These are phyloP conservation scores for Myotis planiceps DNA, from an alignment of 2,797 vertebrate species.

Conservation along the genomic window DNA sequence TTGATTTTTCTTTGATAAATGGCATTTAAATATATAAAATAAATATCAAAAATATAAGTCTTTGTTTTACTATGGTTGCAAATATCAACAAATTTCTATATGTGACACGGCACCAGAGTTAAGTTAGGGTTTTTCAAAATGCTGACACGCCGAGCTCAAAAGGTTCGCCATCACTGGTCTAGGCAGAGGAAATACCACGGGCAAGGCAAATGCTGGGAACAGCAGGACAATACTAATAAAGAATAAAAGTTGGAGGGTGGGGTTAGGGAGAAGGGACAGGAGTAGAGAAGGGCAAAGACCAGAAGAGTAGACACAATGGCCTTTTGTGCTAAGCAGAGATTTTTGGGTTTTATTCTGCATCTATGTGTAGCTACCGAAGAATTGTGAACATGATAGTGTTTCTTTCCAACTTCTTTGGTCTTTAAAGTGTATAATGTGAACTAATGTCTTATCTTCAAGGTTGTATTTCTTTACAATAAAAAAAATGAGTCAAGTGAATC, in stretches of 20 bases:
- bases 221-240: not conserved
- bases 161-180: too few species aligned
- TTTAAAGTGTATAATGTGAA: conserved; percentile 2
- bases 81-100: too few species aligned
- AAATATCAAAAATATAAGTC: too few species aligned
- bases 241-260: not conserved
- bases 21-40: too few species aligned
- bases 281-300: not conserved
- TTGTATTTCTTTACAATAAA: not conserved
- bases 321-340: not conserved
- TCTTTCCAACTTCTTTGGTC: not conserved
- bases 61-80: too few species aligned
- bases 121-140: too few species aligned
- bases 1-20: too few species aligned
- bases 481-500: not conserved
- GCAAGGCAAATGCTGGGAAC: not conserved
- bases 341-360: not conserved
- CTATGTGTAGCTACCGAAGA: not conserved
- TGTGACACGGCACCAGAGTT: too few species aligned
- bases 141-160: too few species aligned
- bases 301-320: not conserved
- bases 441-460: not conserved
- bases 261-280: not conserved
- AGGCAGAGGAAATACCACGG: not conserved
- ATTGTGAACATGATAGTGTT: not conserved